A percentile compares a stretch with the other conserved stretches of the same genome.
These are phyloP conservation scores for Falco biarmicus DNA, from an alignment of 2,797 vertebrate species.

Conservation along the genomic window DNA sequence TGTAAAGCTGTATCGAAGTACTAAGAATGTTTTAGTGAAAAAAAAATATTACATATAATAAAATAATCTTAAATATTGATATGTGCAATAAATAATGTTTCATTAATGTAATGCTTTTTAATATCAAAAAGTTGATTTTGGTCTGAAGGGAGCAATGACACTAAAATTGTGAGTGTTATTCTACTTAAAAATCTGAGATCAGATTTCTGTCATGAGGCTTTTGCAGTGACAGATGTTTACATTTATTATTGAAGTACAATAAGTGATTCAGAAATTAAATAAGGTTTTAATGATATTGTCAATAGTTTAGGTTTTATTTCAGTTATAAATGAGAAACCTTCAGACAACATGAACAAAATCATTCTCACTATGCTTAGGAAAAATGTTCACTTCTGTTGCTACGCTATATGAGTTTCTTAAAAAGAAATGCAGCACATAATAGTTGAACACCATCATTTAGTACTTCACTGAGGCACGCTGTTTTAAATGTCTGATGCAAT, in stretches of 20 bases:
- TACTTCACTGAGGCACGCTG: background rate
- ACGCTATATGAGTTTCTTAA: background rate
- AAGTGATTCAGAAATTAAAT: background rate
- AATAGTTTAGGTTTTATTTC: background rate
- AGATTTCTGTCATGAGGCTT: background rate
- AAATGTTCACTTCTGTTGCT: background rate
- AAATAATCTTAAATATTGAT: background rate
- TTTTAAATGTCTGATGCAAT: background rate
- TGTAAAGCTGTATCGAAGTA: background rate
- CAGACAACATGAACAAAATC: background rate
- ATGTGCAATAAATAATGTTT: background rate
- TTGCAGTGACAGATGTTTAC: background rate
- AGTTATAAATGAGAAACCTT: background rate
- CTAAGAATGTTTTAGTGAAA: background rate
- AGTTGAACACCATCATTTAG: background rate
- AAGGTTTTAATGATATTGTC: background rate
- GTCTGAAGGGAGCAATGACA: background rate
- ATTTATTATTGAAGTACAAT: background rate
- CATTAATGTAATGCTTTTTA: background rate
- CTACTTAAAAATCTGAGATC: background rate
- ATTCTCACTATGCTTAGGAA: background rate
- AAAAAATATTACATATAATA: background rate
- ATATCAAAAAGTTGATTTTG: background rate
- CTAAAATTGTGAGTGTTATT: background rate
- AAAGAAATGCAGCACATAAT: background rate